These are phyloP conservation scores for Antheraea yamamai DNA, from an alignment of 2,888 invertebrate species.

Conservation along the genomic window DNA sequence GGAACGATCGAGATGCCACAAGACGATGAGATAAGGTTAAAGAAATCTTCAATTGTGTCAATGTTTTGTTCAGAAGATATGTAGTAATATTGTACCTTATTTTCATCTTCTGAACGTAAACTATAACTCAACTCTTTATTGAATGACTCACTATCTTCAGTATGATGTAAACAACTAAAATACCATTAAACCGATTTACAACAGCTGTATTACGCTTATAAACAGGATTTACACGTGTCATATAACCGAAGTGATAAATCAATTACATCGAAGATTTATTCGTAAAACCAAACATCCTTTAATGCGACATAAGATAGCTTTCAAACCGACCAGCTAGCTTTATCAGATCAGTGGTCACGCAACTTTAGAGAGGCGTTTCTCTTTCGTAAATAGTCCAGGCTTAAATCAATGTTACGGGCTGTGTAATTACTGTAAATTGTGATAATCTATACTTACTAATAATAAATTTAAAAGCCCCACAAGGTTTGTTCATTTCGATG, in stretches of 20 bases:
- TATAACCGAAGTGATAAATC: conserved; percentile 5
- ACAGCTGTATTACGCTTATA: conserved; percentile 3
- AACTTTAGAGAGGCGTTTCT: conserved; percentile 16
- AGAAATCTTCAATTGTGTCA: no score
- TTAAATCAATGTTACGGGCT: neutral
- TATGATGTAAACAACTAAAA: neutral
- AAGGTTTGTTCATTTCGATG: neutral
- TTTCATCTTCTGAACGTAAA: neutral
- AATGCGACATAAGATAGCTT: conserved; percentile 14
- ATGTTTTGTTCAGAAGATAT: neutral
- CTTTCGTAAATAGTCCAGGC: conserved; percentile 4
- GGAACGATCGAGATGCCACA: no score
- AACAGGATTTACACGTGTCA: conserved; percentile 12
- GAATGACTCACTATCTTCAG: neutral
- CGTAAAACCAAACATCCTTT: conserved; percentile 15
- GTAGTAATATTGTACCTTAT: neutral
- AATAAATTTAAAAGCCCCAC: conserved; percentile 5
- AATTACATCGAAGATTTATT: conserved; percentile 13
- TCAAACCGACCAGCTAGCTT: conserved; percentile 11
- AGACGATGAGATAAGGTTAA: no score
- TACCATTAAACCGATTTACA: neutral
- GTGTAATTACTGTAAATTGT: conserved; percentile 3
- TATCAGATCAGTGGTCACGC: conserved; percentile 15
- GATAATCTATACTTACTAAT: neutral
- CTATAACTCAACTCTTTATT: neutral